Evolutionary conservation across 1,140 invertebrate genomes (phyloP), one percentile per base, ranked within the genome.

Genomic region (Meteorus sp.): DNA sequence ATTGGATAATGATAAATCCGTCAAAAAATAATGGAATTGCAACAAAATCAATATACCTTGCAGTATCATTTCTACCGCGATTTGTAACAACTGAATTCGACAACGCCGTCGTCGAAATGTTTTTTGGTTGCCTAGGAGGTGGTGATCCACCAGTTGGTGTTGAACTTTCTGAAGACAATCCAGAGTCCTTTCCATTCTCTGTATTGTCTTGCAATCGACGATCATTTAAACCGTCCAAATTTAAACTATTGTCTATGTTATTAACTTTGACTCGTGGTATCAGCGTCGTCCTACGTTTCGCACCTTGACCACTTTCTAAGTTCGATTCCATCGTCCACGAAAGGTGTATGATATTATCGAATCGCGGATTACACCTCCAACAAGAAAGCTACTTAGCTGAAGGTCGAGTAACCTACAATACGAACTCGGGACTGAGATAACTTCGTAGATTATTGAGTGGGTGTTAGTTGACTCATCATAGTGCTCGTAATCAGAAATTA

Each of bases 81-180:
- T 69, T 51, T 8, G 45, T 19, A 9, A 56, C 29, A 25, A 59
- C 19, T 15, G 59, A 56, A 64, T 59, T 64, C 9, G 52, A 13
- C 19, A 54, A 44, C n/a, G 50, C 2, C 2, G 37, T 19, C 4
- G 58, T 37, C 15, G 55, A 20, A 7, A 43, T 54, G 4, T 48
- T 43, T 60, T 62, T 73, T 7, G 61, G 62, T 44, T 77, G 76
- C 7, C 74, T 69, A 6, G 75, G 71, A 0, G 71, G 69, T 27
- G 78, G 75, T n/a, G 78, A 80, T 22, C 71, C 75, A 4, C 69
- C 69, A 11, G 72, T 74, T 3, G 78, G 78, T 22, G 77, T 79
- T 35, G 77, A 73, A 44, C 70, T 71, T 47, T 77, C 78, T 15
- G 77, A 79, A 0, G 78, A 79, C 23, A 79, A 62, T 2, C 76